Percentiles rank a stretch among this genome's conserved stretches.
Evolutionary conservation across 1,140 invertebrate genomes (phyloP).

Genomic region (Drosophila fuyamai): DNA sequence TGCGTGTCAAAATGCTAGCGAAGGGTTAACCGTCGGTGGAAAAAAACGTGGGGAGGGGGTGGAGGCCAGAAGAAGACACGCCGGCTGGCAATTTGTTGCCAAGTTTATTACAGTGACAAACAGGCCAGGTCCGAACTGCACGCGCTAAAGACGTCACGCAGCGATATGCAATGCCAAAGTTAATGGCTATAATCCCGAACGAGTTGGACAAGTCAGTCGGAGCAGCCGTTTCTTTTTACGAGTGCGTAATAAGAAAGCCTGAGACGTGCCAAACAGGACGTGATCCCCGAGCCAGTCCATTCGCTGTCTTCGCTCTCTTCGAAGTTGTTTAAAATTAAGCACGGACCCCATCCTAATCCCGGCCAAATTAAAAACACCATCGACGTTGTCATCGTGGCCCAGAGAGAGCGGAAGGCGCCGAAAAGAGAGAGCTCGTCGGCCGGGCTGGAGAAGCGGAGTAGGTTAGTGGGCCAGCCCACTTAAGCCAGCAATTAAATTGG

Average conservation of each 20-base stretch:
- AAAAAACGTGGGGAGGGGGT: not conserved
- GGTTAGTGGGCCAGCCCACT: conserved; percentile 68
- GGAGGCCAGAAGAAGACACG: conserved; percentile 3
- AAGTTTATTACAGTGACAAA: conserved; percentile 80
- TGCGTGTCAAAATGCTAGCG: conserved; percentile 73
- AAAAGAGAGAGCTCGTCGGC: conserved; percentile 5
- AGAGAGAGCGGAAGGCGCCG: conserved; percentile 14
- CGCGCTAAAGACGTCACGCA: conserved; percentile 52
- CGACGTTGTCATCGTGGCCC: conserved; percentile 12
- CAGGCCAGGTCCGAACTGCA: conserved; percentile 47
- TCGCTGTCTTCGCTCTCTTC: conserved; percentile 5
- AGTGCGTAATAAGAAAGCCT: conserved; percentile 77
- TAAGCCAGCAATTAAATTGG: conserved; percentile 75
- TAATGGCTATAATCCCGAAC: conserved; percentile 78
- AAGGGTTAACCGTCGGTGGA: conserved; percentile 65
- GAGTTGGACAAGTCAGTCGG: conserved; percentile 45
- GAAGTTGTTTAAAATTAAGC: conserved; percentile 64
- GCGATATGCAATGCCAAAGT: conserved; percentile 68
- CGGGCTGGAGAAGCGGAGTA: conserved; percentile 22
- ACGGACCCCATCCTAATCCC: conserved; percentile 62
- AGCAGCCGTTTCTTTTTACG: conserved; percentile 76
- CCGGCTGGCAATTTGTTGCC: conserved; percentile 70
- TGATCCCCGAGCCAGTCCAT: conserved; percentile 21
- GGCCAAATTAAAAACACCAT: conserved; percentile 72
- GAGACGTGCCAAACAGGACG: conserved; percentile 69